Conservation (phyloP, 2,797 vertebrate species). For the Semotilus atromaculatus region DNA sequence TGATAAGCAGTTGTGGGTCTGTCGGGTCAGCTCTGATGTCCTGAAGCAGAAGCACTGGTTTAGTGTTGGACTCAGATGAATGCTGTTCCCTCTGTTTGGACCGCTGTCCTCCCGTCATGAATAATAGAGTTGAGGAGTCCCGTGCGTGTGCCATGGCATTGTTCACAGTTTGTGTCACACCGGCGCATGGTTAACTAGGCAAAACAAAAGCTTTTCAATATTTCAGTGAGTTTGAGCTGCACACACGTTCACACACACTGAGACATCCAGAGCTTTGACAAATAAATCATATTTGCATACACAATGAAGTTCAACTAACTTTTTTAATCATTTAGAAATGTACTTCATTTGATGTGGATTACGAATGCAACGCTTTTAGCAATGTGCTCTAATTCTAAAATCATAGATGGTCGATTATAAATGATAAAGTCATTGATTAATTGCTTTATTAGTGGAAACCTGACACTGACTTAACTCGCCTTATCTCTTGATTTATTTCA, state of each 20-base stretch:
- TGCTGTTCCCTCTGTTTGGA: slow-evolving; percentile 42
- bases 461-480: too few relatives aligned
- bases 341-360: background rate
- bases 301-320: background rate
- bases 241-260: slow-evolving; percentile 18
- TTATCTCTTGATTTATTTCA: background rate
- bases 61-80: slow-evolving; percentile 37
- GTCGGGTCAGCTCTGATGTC: slow-evolving; percentile 6
- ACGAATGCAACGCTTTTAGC: background rate
- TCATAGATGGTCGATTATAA: background rate
- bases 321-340: background rate
- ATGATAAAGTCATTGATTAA: background rate
- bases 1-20: background rate
- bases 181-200: slow-evolving; percentile 80
- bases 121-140: slow-evolving; percentile 74
- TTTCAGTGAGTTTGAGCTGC: slow-evolving; percentile 69
- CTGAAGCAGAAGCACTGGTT: slow-evolving; percentile 18
- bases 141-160: slow-evolving; percentile 72
- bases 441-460: background rate
- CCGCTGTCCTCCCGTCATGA: slow-evolving; percentile 65
- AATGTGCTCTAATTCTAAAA: background rate
- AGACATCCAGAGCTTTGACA: background rate
- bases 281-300: background rate
- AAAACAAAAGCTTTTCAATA: slow-evolving; percentile 83
- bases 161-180: slow-evolving; percentile 82